These are phyloP conservation scores for Coelinius sp. DNA, from an alignment of 2,888 invertebrate genomes.

Conservation along the genomic window DNA sequence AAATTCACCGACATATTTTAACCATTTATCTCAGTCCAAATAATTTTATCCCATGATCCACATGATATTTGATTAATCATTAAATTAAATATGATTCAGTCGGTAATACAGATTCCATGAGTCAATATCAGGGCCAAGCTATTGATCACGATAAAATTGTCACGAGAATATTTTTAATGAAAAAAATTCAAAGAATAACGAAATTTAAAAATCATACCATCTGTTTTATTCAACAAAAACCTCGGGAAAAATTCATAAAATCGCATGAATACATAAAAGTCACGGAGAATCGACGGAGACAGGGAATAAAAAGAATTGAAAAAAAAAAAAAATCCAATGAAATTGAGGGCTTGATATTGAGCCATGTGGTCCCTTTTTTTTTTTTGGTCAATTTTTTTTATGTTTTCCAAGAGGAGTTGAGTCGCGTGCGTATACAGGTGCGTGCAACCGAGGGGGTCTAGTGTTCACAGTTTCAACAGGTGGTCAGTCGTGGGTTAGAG, in stretches of 20 bases:
- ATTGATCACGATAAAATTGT: too few relatives aligned
- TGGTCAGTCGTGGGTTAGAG: constrained; percentile 64
- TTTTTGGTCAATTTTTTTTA: background rate
- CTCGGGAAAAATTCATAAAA: background rate
- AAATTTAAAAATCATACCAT: background rate
- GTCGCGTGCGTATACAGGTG: constrained; percentile 67
- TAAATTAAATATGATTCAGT: too few relatives aligned
- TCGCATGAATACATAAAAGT: constrained; percentile 16
- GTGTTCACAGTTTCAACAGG: constrained; percentile 63
- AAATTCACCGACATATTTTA: too few relatives aligned
- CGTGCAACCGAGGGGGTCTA: constrained; percentile 51
- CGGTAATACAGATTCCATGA: too few relatives aligned
- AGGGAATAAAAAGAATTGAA: background rate
- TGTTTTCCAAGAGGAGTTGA: constrained; percentile 3
- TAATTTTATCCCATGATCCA: too few relatives aligned
- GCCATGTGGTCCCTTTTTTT: background rate
- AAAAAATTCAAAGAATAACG: background rate
- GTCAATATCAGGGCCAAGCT: too few relatives aligned
- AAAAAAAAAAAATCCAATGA: constrained; percentile 6
- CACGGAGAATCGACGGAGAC: background rate
- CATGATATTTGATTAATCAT: too few relatives aligned
- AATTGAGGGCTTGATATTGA: constrained; percentile 2
- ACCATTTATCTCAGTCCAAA: too few relatives aligned
- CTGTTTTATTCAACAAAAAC: background rate
- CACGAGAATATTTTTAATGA: too few relatives aligned